Conservation (phyloP, 2,888 invertebrate species). For the Flexamia atlantica region DNA sequence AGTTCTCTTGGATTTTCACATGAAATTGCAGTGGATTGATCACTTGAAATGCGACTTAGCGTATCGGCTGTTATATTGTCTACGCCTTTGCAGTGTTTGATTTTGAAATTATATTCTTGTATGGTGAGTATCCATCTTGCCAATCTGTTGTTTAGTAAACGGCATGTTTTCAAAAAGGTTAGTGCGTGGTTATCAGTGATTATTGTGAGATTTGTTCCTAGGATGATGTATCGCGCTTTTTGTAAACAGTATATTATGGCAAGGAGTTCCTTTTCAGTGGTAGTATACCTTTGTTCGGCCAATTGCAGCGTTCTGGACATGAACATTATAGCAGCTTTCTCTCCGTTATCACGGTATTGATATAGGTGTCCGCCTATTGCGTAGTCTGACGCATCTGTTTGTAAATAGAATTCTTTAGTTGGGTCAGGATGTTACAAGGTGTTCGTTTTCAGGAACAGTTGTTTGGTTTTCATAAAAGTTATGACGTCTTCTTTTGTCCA, state of each 20-base stretch:
- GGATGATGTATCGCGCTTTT: slow-evolving; percentile 21
- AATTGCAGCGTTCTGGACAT: too few species aligned
- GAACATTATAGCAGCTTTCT: background rate
- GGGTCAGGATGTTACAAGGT: too few species aligned
- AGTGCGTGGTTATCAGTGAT: slow-evolving; percentile 33
- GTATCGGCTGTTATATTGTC: slow-evolving; percentile 22
- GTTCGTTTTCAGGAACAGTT: background rate
- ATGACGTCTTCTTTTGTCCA: slow-evolving; percentile 15
- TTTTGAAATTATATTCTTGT: slow-evolving; percentile 33
- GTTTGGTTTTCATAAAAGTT: background rate
- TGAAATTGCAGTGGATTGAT: background rate
- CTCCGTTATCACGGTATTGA: slow-evolving; percentile 2
- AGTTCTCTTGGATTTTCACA: too few species aligned
- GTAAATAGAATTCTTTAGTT: too few species aligned
- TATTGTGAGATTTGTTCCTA: background rate
- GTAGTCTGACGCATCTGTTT: too few species aligned
- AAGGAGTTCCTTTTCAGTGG: slow-evolving; percentile 20
- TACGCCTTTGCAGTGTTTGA: slow-evolving; percentile 10
- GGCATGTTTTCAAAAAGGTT: slow-evolving; percentile 38
- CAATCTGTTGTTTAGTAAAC: slow-evolving; percentile 3
- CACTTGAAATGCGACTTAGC: background rate
- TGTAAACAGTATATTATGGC: slow-evolving; percentile 41
- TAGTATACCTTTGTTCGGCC: too few species aligned
- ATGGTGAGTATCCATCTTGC: slow-evolving; percentile 33
- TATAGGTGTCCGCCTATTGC: slow-evolving; percentile 33